Base-by-base conservation (phyloP, 2,888 invertebrate species). In the Branchellion lobata region DNA sequence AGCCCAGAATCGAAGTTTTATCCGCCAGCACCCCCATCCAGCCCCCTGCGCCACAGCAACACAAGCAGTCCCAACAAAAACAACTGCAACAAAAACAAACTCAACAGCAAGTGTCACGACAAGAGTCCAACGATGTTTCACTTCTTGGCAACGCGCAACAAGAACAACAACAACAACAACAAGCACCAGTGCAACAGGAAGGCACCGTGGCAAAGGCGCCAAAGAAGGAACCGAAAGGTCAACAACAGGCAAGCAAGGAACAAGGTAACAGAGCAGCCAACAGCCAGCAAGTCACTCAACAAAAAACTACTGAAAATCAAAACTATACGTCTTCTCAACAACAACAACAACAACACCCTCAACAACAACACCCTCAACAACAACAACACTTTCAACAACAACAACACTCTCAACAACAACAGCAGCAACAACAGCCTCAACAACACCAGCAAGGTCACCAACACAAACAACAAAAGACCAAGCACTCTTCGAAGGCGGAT, bases 171-270 rank as follows among this genome's bases (percentile, higher is more conserved):
- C 68, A 24, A 33, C 51, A 57, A 47, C 27, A 71, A 53, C 76
- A 79, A 69, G 79, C 76, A 47, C 74, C 71, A n/a, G 78, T 74
- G 71, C 81, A 79, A 51, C 51, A 36, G 31, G n/a, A n/a, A n/a
- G n/a, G n/a, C n/a, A n/a, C n/a, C n/a, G n/a, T n/a, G n/a, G 31
- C 18, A 36, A 34, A 69, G 36, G 53, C 51, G 11, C 24, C 24
- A 11, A 33, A 18, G 31, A 31, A 65, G 53, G 73, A 61, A 36
- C 24, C 18, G 29, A 69, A 21, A n/a, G 57, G 3, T 21, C 57
- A 61, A 29, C 47, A 47, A 1, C 53, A 36, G 76, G 72, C n/a
- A 33, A 57, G 31, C 68, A 53, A 31, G 14, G 31, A 36, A 74
- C 51, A 57, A 74, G n/a, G 24, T 65, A 33, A 65, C 34, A 51